Percentiles rank a stretch among this genome's conserved stretches.
These are phyloP conservation scores for Andrena camellia DNA, from an alignment of 2,888 invertebrate genomes.

Conservation along the genomic window DNA sequence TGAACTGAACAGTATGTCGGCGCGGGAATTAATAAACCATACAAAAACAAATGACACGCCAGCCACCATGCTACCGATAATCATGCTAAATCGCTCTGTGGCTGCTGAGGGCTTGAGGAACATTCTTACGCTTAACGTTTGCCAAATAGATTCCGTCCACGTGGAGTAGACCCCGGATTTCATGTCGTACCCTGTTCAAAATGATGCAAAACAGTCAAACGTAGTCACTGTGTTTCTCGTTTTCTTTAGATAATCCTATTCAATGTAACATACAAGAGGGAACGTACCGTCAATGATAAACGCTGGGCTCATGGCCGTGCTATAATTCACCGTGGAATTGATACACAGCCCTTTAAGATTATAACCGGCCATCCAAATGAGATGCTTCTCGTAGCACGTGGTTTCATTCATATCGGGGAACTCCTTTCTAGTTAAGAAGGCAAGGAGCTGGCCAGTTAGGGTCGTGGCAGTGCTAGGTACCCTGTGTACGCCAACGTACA, in stretches of 20 bases:
- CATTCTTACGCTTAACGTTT: slow-evolving; percentile 90
- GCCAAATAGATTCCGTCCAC: slow-evolving; percentile 96
- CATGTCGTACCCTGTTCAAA: slow-evolving; percentile 90
- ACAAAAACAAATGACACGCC: slow-evolving; percentile 86
- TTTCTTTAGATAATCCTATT: background rate
- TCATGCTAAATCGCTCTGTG: slow-evolving; percentile 86
- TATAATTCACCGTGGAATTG: slow-evolving; percentile 90
- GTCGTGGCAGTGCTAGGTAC: slow-evolving; percentile 86
- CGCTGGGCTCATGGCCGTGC: slow-evolving; percentile 93
- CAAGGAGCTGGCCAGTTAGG: slow-evolving; percentile 88
- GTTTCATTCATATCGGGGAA: slow-evolving; percentile 85
- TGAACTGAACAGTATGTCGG: slow-evolving; percentile 85
- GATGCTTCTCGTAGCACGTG: slow-evolving; percentile 81
- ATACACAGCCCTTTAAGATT: slow-evolving; percentile 90
- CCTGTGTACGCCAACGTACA: slow-evolving; percentile 89
- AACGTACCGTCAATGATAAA: slow-evolving; percentile 89
- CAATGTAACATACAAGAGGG: background rate
- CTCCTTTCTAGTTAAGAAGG: slow-evolving; percentile 87
- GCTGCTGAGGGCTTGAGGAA: slow-evolving; percentile 90
- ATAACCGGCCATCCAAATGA: slow-evolving; percentile 88
- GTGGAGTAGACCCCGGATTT: slow-evolving; percentile 92
- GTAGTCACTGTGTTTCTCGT: slow-evolving; percentile 23
- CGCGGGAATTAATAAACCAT: slow-evolving; percentile 86
- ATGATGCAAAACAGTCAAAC: slow-evolving; percentile 42
- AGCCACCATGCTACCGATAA: slow-evolving; percentile 86